Evolutionary conservation across 2,888 invertebrate species (phyloP), one percentile per base, ranked within the genome.

Genomic region (Clivina fossor): DNA sequence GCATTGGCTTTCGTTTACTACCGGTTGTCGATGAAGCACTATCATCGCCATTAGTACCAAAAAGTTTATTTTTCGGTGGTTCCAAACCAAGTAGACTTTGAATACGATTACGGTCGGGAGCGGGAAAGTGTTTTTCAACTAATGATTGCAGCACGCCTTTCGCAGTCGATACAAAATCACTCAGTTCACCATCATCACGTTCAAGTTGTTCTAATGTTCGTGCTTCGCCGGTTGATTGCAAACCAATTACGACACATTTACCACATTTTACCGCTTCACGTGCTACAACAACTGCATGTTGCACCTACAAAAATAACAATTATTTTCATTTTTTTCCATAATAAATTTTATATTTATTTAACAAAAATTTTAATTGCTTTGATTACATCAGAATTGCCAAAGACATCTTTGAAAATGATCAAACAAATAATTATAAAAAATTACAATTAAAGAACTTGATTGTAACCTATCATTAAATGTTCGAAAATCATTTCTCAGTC

Each of bases 191-290:
- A 68, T 97, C 97, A 70, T 92, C 91, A 41, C 94, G 82, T 75
- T 99, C 99, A 30, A 99, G 77, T 73, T 95, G 94, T 73, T 99
- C 99, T 46, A 98, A 77, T 0, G 98, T 99, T 57, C 97, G 80
- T 0, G 99, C 97, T 78, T 99, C 99, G 20, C 99, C 99, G 0
- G 99, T 99, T 49, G 96, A 96, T 78, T 99, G 99, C 58, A 99
- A 80, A 50, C 99, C 99, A 70, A 99, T 99, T 26, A 99, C 99
- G 2, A 99, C 97, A 74, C 99, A 99, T 78, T 97, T 93, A 62
- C 93, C 93, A 74, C 89, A 90, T 72, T 93, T 93, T 8, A 93
- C 90, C 8, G 92, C 89, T 69, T 93, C 92, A 54, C 90, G 84
- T 0, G 90, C 88, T 2, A 86, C 82, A 56, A 81, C 79, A 4